These are phyloP conservation scores for Tympanoctomys barrerae DNA, from an alignment of 2,797 vertebrate species.

Conservation along the genomic window DNA sequence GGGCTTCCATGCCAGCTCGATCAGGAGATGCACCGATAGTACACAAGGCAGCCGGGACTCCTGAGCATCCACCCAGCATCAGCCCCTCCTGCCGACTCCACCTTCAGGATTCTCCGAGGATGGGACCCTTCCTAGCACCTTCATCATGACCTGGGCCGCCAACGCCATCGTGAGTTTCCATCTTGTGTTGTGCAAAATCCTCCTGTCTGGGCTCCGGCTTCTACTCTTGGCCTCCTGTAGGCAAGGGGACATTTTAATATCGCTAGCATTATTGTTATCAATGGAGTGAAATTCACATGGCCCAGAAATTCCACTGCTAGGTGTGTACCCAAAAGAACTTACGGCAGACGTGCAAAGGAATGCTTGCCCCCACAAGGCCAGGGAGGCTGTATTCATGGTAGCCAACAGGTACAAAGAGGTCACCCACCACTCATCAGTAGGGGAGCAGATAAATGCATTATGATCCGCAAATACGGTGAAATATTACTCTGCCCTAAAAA, in stretches of 20 bases:
- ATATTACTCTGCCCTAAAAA: background rate
- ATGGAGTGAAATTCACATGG: background rate
- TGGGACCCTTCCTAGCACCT: background rate
- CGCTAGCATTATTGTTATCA: background rate
- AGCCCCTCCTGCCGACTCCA: rapidly evolving
- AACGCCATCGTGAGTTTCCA: rapidly evolving
- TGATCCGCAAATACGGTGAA: rapidly evolving
- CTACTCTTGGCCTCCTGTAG: background rate
- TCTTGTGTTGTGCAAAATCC: rapidly evolving
- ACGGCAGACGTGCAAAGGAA: background rate
- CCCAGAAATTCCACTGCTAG: background rate
- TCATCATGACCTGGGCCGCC: rapidly evolving
- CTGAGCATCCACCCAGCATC: rapidly evolving
- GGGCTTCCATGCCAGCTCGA: too few relatives aligned
- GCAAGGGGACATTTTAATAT: background rate
- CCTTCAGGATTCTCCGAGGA: too few relatives aligned
- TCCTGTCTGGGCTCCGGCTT: background rate
- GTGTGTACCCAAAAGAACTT: background rate
- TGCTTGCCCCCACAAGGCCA: rapidly evolving
- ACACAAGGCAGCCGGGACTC: rapidly evolving
- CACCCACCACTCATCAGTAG: rapidly evolving
- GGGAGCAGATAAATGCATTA: background rate
- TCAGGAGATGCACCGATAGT: rapidly evolving
- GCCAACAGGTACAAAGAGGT: too few relatives aligned
- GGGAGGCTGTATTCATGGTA: background rate